A percentile compares a stretch with the other conserved stretches of the same genome.
These are phyloP conservation scores for Drosophila varians DNA, from an alignment of 1,140 invertebrate species.

Conservation along the genomic window DNA sequence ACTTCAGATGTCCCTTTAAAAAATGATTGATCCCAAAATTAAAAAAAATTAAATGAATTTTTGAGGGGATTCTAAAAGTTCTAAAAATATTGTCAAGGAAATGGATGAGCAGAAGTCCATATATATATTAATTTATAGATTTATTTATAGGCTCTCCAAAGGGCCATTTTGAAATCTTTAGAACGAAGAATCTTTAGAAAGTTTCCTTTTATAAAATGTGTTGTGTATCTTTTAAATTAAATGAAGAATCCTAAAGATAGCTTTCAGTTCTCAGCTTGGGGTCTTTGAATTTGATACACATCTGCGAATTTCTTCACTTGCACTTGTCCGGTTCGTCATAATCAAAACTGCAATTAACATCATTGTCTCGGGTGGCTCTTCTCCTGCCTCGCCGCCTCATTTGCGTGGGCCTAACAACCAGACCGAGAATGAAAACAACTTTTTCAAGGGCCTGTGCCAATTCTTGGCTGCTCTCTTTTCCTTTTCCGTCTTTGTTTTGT, in stretches of 20 bases:
- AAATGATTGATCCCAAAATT: neutral
- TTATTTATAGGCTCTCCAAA: too few species aligned
- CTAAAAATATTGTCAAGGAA: neutral
- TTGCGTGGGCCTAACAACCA: constrained; percentile 62
- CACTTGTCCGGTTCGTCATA: constrained; percentile 29
- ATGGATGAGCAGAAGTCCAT: neutral
- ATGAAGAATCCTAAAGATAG: neutral
- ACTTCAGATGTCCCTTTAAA: neutral
- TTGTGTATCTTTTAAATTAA: neutral
- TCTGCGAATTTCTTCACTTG: constrained; percentile 48
- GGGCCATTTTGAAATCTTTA: too few species aligned
- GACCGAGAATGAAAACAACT: constrained; percentile 23
- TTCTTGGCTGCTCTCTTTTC: constrained; percentile 51
- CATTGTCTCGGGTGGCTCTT: constrained; percentile 18
- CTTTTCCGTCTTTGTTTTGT: constrained; percentile 44
- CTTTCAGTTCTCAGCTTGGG: neutral
- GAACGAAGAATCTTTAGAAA: too few species aligned
- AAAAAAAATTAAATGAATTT: too few species aligned
- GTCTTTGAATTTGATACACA: neutral
- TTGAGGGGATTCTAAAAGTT: too few species aligned
- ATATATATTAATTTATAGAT: neutral
- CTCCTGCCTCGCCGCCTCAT: constrained; percentile 37
- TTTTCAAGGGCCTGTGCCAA: constrained; percentile 79
- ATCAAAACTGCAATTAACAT: constrained; percentile 33
- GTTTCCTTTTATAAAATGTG: neutral